Evolutionary conservation across 2,113 vertebrate genomes (phyloP).

Genomic region (Hassar affinis): DNA sequence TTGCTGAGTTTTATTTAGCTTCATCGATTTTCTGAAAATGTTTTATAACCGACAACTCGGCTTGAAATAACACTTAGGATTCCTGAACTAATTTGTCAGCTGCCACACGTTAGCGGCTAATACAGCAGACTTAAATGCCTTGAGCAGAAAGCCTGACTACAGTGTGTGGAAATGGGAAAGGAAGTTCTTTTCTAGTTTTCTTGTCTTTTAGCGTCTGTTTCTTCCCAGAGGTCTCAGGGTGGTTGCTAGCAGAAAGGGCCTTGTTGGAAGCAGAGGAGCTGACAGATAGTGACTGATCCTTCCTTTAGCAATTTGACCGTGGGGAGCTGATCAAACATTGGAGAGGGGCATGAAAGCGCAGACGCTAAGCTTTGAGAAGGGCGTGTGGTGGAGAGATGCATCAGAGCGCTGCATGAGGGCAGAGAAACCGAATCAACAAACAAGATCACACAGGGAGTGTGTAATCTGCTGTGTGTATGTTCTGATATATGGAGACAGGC

Average conservation of each 20-base stretch:
- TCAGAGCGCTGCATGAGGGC: background rate
- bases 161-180: background rate
- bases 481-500: slow-evolving; percentile 4
- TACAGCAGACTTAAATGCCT: background rate
- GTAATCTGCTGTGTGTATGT: slow-evolving; percentile 2
- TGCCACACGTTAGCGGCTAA: background rate
- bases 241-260: background rate
- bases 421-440: slow-evolving; percentile 20
- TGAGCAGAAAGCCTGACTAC: background rate
- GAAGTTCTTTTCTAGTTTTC: background rate
- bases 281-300: slow-evolving; percentile 9
- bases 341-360: slow-evolving; percentile 22
- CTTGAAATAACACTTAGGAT: slow-evolving; percentile 5
- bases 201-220: background rate
- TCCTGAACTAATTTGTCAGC: background rate
- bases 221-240: background rate
- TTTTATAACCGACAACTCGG: background rate
- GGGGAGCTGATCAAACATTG: slow-evolving; percentile 21
- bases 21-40: background rate
- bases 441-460: slow-evolving; percentile 9
- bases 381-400: background rate
- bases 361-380: slow-evolving; percentile 8
- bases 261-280: background rate
- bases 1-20: background rate
- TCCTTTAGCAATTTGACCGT: background rate